Conservation (phyloP, 1,140 invertebrate genomes). For the Zophobas atratus region DNA sequence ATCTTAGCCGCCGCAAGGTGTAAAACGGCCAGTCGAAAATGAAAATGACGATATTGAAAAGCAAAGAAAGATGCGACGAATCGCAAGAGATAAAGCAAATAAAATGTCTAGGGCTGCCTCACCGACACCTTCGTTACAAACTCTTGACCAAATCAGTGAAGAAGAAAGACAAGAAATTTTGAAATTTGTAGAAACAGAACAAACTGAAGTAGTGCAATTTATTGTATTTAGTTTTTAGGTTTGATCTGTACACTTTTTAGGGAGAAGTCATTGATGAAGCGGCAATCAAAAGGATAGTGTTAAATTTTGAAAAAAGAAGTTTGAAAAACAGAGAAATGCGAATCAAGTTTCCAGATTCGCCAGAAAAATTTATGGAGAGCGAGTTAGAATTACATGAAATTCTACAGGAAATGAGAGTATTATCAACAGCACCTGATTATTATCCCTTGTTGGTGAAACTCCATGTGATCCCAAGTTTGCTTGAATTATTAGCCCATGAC, state of each 20-base stretch:
- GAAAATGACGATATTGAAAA: conserved; percentile 72
- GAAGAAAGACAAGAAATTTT: conserved; percentile 86
- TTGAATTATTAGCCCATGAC: conserved; percentile 96
- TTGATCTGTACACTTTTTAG: conserved; percentile 63
- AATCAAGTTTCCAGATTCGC: conserved; percentile 97
- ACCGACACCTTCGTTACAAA: conserved; percentile 70
- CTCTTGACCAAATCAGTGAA: conserved; percentile 76
- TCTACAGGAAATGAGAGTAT: conserved; percentile 90
- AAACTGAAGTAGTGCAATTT: conserved; percentile 74
- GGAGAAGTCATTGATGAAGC: conserved; percentile 89
- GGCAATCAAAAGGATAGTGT: conserved; percentile 88
- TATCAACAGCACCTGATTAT: conserved; percentile 96
- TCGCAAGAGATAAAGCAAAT: conserved; percentile 71
- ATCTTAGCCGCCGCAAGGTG: conserved; percentile 82
- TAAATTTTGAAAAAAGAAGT: conserved; percentile 95
- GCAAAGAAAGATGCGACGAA: conserved; percentile 71
- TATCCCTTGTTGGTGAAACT: conserved; percentile 94
- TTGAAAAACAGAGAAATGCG: conserved; percentile 98
- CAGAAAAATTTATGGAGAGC: conserved; percentile 99
- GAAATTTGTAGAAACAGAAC: conserved; percentile 86
- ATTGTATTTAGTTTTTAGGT: neutral
- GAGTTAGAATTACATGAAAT: conserved; percentile 79
- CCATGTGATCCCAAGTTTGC: conserved; percentile 89
- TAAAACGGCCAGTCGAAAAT: conserved; percentile 82
- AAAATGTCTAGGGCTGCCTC: conserved; percentile 70